Evolutionary conservation across 2,888 invertebrate species (phyloP).

Genomic region (Ethmia dodecea): DNA sequence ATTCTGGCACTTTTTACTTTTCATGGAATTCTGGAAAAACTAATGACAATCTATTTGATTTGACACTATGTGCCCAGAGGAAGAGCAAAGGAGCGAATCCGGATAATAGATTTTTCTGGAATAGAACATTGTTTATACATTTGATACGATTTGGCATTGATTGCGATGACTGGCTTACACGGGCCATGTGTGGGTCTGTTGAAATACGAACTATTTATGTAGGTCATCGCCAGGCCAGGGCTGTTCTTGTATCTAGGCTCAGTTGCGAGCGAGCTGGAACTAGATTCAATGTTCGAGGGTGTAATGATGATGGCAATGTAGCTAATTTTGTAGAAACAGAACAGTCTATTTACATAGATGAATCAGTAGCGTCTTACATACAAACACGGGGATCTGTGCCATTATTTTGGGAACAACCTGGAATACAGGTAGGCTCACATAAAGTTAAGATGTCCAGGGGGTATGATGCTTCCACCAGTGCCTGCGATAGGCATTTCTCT

Average conservation of each 20-base stretch:
- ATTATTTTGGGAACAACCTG: slow-evolving; percentile 99
- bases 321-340: slow-evolving; percentile 99
- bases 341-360: slow-evolving; percentile 95
- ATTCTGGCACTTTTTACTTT: slow-evolving; percentile 99
- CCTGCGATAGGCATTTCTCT: slow-evolving; percentile 93
- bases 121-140: slow-evolving; percentile 96
- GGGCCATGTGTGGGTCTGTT: slow-evolving; percentile 98
- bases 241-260: slow-evolving; percentile 96
- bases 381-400: slow-evolving; percentile 98
- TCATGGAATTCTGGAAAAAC: slow-evolving; percentile 83
- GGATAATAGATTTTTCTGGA: slow-evolving; percentile 99
- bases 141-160: slow-evolving; percentile 94
- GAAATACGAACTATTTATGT: slow-evolving; percentile 99
- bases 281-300: slow-evolving; percentile 98
- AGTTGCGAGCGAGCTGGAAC: slow-evolving; percentile 99
- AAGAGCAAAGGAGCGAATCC: slow-evolving; percentile 87
- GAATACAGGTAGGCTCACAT: slow-evolving; percentile 98
- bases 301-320: slow-evolving; percentile 99
- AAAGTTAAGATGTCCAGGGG: slow-evolving; percentile 98
- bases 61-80: slow-evolving; percentile 96
- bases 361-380: slow-evolving; percentile 92
- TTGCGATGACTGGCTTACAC: slow-evolving; percentile 93
- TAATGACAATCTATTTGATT: slow-evolving; percentile 83
- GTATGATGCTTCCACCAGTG: slow-evolving; percentile 94
- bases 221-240: slow-evolving; percentile 94